A percentile compares a stretch with the other conserved stretches of the same genome.
Evolutionary conservation across 2,113 vertebrate species (phyloP).

Genomic region (Taurulus bubalis): DNA sequence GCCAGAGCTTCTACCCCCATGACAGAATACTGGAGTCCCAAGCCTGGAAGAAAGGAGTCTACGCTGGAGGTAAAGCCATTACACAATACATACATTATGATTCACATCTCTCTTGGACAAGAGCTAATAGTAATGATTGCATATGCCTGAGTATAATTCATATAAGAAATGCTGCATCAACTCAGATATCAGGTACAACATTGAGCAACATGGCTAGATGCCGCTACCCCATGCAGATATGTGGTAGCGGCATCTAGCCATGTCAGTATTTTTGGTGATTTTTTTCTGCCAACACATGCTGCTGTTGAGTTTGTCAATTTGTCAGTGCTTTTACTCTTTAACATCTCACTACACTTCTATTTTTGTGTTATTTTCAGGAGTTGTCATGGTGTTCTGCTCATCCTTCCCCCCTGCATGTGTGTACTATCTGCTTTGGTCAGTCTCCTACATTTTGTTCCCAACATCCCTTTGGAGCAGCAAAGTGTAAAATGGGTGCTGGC

Average conservation of each 20-base stretch:
- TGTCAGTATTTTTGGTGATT: neutral
- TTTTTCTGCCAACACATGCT: neutral
- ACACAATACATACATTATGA: neutral
- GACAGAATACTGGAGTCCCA: constrained; percentile 93
- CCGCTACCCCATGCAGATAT: too few relatives aligned
- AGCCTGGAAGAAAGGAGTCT: constrained; percentile 93
- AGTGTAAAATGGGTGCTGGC: constrained; percentile 59
- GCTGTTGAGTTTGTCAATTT: neutral
- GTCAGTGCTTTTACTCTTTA: neutral
- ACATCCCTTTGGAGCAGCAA: constrained; percentile 89
- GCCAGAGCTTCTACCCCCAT: constrained; percentile 90
- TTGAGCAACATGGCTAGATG: neutral
- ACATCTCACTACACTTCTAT: neutral
- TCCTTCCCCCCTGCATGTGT: constrained; percentile 84
- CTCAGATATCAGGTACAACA: neutral
- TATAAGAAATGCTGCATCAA: neutral
- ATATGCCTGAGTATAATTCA: neutral
- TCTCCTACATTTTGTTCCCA: constrained; percentile 93
- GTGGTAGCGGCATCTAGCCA: neutral
- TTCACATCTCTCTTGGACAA: neutral
- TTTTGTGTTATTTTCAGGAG: constrained; percentile 75
- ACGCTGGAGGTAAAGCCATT: constrained; percentile 85
- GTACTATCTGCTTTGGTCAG: constrained; percentile 93
- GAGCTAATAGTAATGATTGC: neutral
- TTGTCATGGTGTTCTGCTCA: constrained; percentile 86